Conservation (phyloP, 2,888 invertebrate genomes). For the Keiferia lycopersicella region DNA sequence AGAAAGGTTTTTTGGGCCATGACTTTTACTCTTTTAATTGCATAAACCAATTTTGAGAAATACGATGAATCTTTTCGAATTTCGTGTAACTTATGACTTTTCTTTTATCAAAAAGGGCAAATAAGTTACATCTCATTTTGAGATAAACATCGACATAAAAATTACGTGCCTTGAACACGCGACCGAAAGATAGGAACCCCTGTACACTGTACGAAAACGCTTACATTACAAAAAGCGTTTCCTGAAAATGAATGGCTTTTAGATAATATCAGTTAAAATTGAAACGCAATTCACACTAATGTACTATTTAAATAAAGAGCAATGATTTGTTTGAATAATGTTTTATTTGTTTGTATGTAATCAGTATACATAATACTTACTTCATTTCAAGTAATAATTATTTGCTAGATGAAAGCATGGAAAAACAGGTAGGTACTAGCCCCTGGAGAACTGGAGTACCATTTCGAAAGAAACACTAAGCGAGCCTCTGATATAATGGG, state of each 20-base stretch:
- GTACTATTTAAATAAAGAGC: neutral
- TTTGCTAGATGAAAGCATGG: no score
- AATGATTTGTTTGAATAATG: no score
- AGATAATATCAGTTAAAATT: no score
- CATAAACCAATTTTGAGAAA: neutral
- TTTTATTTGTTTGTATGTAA: no score
- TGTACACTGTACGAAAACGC: neutral
- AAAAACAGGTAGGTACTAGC: no score
- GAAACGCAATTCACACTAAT: neutral
- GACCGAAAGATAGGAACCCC: constrained; percentile 31
- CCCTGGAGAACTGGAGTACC: no score
- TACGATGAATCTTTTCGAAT: constrained; percentile 7
- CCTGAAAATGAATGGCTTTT: no score
- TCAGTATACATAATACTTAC: no score
- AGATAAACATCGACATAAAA: constrained; percentile 59
- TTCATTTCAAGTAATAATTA: no score
- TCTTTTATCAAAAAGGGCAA: constrained; percentile 39
- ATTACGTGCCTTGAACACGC: constrained; percentile 56
- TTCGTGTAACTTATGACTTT: constrained; percentile 19
- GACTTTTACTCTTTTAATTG: neutral
- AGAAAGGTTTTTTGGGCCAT: no score
- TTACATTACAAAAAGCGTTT: neutral
- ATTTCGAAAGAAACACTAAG: no score
- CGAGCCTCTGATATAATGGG: no score
- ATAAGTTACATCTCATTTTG: constrained; percentile 70